These are phyloP conservation scores for Delichon dasypus DNA, from an alignment of 2,797 vertebrate genomes.

Conservation along the genomic window DNA sequence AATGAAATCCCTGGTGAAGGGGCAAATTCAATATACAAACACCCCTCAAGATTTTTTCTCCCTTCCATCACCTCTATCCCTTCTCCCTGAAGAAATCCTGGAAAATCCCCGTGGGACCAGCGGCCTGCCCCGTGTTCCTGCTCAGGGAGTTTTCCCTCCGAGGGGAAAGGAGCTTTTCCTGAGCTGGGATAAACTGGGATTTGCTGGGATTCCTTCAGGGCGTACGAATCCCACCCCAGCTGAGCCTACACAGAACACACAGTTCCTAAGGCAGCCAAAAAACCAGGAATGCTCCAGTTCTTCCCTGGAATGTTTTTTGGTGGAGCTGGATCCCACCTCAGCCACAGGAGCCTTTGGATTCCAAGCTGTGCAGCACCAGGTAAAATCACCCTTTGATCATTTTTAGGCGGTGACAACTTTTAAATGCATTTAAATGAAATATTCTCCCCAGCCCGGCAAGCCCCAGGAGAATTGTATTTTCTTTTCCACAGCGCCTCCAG, in stretches of 20 bases:
- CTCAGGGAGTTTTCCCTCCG: neutral
- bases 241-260: neutral
- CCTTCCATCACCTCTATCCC: neutral
- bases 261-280: no score
- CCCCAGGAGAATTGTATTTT: neutral
- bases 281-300: no score
- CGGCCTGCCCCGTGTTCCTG: neutral
- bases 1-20: neutral
- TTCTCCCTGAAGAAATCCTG: neutral
- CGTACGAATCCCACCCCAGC: neutral
- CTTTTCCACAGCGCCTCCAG: neutral
- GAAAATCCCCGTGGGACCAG: neutral
- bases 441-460: neutral
- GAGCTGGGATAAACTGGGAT: neutral
- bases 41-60: neutral
- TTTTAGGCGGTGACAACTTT: neutral
- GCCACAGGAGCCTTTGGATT: neutral
- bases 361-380: neutral
- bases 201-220: neutral
- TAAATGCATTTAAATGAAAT: neutral
- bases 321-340: no score
- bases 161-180: neutral
- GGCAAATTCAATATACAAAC: neutral
- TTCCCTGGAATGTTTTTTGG: no score
- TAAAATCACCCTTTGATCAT: accelerated